Conservation (phyloP, 1,140 invertebrate species). For the Drosophila simulans region DNA sequence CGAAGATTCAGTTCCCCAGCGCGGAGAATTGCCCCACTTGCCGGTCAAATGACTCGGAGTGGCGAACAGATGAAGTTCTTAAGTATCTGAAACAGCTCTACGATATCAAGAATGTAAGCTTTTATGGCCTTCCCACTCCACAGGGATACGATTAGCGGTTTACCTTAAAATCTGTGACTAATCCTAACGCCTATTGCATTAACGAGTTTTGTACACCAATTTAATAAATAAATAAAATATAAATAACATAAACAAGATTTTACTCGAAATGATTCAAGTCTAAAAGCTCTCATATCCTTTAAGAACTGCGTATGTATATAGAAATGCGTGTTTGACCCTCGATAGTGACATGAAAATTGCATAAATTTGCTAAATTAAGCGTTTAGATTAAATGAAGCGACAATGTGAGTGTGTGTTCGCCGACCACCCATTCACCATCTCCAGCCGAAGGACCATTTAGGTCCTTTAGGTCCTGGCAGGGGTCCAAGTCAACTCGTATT, state of each 20-base stretch:
- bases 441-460: conserved; percentile 6
- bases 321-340: background rate
- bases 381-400: conserved; percentile 62
- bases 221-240: background rate
- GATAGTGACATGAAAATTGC: conserved; percentile 50
- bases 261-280: background rate
- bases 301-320: too few species aligned
- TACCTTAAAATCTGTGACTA: background rate
- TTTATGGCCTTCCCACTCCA: conserved; percentile 54
- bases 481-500: conserved; percentile 29
- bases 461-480: conserved; percentile 6
- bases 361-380: conserved; percentile 70
- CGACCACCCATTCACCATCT: background rate
- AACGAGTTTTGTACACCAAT: background rate
- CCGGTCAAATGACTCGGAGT: background rate
- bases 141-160: conserved; percentile 23
- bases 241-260: background rate
- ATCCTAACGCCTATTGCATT: background rate
- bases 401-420: conserved; percentile 1
- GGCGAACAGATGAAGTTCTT: conserved; percentile 35
- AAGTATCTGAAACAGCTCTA: conserved; percentile 49
- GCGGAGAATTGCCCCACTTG: conserved; percentile 89
- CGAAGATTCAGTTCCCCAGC: conserved; percentile 96
- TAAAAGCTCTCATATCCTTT: background rate
- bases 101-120: conserved; percentile 34